Conservation (phyloP, 2,797 vertebrate genomes). For the Lycodopsis pacificus region DNA sequence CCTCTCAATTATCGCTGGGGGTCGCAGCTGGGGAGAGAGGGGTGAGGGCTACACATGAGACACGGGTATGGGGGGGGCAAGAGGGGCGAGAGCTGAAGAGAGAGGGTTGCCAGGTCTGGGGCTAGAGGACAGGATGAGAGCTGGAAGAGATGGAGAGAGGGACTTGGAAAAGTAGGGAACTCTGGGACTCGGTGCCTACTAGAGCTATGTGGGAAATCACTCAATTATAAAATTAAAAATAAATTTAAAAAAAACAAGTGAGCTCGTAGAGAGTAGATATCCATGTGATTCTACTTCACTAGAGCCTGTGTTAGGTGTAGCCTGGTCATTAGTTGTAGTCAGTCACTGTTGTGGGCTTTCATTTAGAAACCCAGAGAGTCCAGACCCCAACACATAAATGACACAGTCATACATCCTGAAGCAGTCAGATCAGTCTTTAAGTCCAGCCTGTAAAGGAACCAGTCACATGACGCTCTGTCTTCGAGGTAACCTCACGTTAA, state of each 20-base stretch:
- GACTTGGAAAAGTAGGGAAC: constrained; percentile 68
- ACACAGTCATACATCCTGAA: constrained; percentile 60
- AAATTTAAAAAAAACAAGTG: not conserved
- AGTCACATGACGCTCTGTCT: constrained; percentile 54
- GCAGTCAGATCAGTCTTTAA: constrained; percentile 70
- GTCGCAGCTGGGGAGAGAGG: constrained; percentile 56
- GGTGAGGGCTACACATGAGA: constrained; percentile 32
- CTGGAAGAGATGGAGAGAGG: constrained; percentile 46
- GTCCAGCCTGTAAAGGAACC: constrained; percentile 59
- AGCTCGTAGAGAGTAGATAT: constrained; percentile 26
- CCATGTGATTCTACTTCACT: constrained; percentile 60
- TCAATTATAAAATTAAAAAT: not conserved
- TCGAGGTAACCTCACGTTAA: constrained; percentile 63
- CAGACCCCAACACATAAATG: constrained; percentile 67
- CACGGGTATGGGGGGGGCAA: constrained; percentile 27
- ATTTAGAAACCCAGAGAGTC: constrained; percentile 69
- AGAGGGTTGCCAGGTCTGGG: constrained; percentile 20
- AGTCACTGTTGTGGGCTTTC: constrained; percentile 62
- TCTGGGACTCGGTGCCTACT: constrained; percentile 77
- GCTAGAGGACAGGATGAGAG: constrained; percentile 51
- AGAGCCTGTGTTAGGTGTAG: constrained; percentile 62
- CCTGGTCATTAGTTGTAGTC: constrained; percentile 75
- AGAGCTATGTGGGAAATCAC: constrained; percentile 39
- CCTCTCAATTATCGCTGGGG: constrained; percentile 70
- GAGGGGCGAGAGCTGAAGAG: constrained; percentile 22